Base-by-base conservation (phyloP, 37 sponge, comb jelly and placozoan species). In the Spongilla lacustris region DNA sequence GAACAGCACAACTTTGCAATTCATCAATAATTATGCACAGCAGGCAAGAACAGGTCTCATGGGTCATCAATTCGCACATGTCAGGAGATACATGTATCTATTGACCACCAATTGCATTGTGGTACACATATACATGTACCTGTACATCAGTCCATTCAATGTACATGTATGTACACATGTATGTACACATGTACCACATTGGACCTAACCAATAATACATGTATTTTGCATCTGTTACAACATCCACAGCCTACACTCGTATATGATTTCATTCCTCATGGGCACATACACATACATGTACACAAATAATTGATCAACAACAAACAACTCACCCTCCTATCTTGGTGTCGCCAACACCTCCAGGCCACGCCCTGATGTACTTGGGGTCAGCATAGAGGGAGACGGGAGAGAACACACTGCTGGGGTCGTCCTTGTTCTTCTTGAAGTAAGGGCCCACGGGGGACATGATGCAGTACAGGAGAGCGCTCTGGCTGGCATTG, bases 371-470 rank as follows among this genome's bases (percentile, higher is more conserved):
- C 68, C 98, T 74, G 33, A 99, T 91, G 69, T 81, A 97, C 34
- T 74, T 71, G 30, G 98, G 95, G 73, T 97, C 96, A 69, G 98
- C 98, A 58, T 95, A 94, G 50, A 99, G 88, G 13, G 86, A 88
- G 31, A 99, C 95, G 38, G 99, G 93, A 31, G 88, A 79, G 83
- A 99, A 97, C 29, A 85, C 71, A 6, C 97, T 97, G 27, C 83
- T 80, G 34, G 71, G 71, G 58, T 58, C 58, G 19, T 58, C 58
- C 19, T 58, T 58, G 1, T 14, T 14, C 58, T 58, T 58, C 71
- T 33, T 77, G 86, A 96, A 99, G 96, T 99, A 97, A 22, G 99
- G 96, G 1, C 99, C 99, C 35, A 94, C 99, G 24, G 99, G 99
- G 29, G 93, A 85, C 17, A 82, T 76, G 72, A 99, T 90, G 37